Conservation (phyloP, 2,113 vertebrate species). For the Bettongia penicillata region DNA sequence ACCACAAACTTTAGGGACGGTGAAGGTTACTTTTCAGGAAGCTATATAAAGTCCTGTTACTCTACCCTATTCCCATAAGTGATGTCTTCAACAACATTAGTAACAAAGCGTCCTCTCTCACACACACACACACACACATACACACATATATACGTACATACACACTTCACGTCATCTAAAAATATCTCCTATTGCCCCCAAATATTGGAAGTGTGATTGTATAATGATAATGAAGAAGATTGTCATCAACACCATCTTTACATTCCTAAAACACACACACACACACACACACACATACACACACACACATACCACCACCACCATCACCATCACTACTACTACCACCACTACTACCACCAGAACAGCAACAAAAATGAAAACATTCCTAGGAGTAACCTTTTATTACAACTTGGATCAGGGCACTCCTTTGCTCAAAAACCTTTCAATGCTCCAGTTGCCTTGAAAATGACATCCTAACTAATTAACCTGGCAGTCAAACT, state of each 20-base stretch:
- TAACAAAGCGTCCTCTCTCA: not conserved
- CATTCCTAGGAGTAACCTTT: not conserved
- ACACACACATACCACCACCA: too few relatives aligned
- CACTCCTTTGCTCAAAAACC: not conserved
- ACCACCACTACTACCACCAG: too few relatives aligned
- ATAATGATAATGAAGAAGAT: not conserved
- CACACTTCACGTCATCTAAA: not conserved
- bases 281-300: too few relatives aligned
- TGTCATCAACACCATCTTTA: not conserved
- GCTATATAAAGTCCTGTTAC: constrained; percentile 11
- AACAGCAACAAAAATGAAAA: too few relatives aligned
- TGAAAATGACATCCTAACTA: not conserved
- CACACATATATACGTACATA: not conserved
- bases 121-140: not conserved
- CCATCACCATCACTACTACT: too few relatives aligned
- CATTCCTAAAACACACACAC: not conserved
- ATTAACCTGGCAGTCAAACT: not conserved
- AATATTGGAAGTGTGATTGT: not conserved
- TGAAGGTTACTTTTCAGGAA: constrained; percentile 2
- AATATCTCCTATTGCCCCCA: not conserved
- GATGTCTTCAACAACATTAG: not conserved
- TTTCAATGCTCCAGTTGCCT: not conserved
- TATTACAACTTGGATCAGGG: not conserved
- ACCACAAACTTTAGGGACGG: not conserved
- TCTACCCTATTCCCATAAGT: not conserved